Evolutionary conservation across 2,113 vertebrate genomes (phyloP), one percentile per base, ranked within the genome.

Genomic region (Dicrurus megarhynchus): DNA sequence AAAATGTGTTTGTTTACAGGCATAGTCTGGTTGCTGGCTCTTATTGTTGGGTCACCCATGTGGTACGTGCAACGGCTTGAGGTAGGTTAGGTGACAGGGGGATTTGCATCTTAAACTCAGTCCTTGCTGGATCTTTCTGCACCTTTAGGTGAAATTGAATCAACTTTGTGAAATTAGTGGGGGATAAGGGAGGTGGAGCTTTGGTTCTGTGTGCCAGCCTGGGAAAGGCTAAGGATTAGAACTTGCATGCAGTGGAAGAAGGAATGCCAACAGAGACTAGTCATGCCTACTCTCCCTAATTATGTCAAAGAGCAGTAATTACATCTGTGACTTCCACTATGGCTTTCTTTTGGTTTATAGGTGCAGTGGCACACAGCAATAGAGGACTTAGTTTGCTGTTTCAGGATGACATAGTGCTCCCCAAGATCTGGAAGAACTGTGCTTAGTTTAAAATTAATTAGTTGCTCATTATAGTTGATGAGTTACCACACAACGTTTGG

Each of bases 51-150:
- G 23, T 96, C 97, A 16, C 98, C 98, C 37, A 98, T 98, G 97
- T 98, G 97, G 98, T 97, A 98, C 0, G 97, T 98, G 44, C 98
- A 98, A 11, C 93, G 56, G 10, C 97, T 98, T 11, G 97, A 98
- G 98, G 98, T 98, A 98, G 16, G 93, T 46, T 41, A 27, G 20
- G 49, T 28, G 33, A 42, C 20, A 82, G 20, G 74, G 50, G 8
- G 52, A 37, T 79, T 78, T 44, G 16, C 24, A 2, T 67, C 35
- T 80, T 46, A 6, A 78, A 46, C 7, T 44, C 19, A 4, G 18
- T 28, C 30, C 68, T 90, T 86, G 39, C 42, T 71, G 24, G 5
- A 44, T 74, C 13, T 87, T 56, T 42, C 33, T 82, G 39, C 39
- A 30, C 12, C 4, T 75, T 64, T 35, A 39, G 21, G 14, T 60